Base-by-base conservation (phyloP, 2,113 vertebrate species). In the Spilogale gracilis region DNA sequence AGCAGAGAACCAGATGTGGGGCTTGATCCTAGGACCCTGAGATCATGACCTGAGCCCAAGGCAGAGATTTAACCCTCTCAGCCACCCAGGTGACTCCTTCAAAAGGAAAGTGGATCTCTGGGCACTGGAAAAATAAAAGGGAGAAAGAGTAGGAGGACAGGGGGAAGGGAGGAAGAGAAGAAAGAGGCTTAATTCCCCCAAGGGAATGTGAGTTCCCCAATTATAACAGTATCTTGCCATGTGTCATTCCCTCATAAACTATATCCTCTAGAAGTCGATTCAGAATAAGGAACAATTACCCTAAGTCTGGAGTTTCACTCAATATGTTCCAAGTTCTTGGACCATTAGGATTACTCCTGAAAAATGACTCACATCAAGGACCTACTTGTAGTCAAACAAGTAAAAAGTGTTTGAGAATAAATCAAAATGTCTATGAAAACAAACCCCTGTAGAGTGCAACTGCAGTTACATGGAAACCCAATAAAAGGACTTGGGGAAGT, bases 371-470 rank as follows among this genome's bases (percentile, higher is more conserved):
- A 71, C 38, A 88, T n/a, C 12, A 52, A 92, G n/a, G 21, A 79
- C 30, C 50, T 91, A 60, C 61, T 82, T 61, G 48, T 43, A 90
- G 63, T 58, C 32, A 84, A 95, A 91, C 38, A 95, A 81, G 25
- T 91, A 81, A 90, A 90, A 84, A 50, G 60, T 65, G 78, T 56
- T 90, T 94, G 45, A 63, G 93, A 93, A 86, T 86, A 94, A 89
- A 87, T 96, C 12, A 56, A 89, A 85, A 90, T 76, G 25, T n/a
- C 63, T 86, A 38, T n/a, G 60, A 65, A 67, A 50, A 65, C 45
- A 67, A 91, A 83, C 91, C 27, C 27, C 16, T 65, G 5, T 63
- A 73, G 11, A 69, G 11, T 79, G 58, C 45, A 93, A 73, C 52
- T 56, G 23, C 43, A 97, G 73, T 93, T 60, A 91, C 20, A 84